Evolutionary conservation across 2,888 invertebrate genomes (phyloP), one percentile per base, ranked within the genome.

Genomic region (Noctuana brunneofusca): DNA sequence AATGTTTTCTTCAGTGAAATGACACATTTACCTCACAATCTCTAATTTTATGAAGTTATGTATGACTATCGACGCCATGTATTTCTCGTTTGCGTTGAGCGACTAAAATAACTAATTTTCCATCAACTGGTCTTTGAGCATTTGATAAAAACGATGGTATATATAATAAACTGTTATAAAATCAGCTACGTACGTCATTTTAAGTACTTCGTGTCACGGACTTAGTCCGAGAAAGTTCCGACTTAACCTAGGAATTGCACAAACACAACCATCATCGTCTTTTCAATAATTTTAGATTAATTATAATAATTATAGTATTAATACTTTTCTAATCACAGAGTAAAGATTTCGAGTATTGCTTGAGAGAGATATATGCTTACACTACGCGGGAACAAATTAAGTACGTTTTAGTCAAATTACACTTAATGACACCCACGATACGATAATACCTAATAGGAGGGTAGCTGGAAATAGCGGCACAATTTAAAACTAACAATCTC

Each of bases 191-290:
- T 58, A 64, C 52, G 63, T 55, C 62, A 55, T 55, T 56, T 64
- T 63, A 58, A 64, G 58, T 58, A 57, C 58, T 49, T 24, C 48
- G 55, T 58, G 65, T 30, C 6, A 66, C 14, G 86, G 86, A 86
- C 87, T 74, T 76, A 65, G 88, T 85, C 88, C 87, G 65, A 64
- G 62, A 52, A 73, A 71, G 70, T 64, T 74, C 74, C 71, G 72
- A 73, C 87, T 87, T 86, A 85, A 79, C 71, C 89, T 89, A 89
- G 73, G 71, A 89, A 89, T 91, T 90, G 90, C 90, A 90, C 90
- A 66, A 88, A 89, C 89, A 91, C 90, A 91, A 91, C 90, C 90
- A 80, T 84, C 71, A 75, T 74, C 81, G 86, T 87, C 89, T 87
- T 89, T 89, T 73, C 68, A 72, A 70, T 66, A 71, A 73, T 70